Conservation (phyloP, 2,797 vertebrate genomes). For the Scolopax rusticola region DNA sequence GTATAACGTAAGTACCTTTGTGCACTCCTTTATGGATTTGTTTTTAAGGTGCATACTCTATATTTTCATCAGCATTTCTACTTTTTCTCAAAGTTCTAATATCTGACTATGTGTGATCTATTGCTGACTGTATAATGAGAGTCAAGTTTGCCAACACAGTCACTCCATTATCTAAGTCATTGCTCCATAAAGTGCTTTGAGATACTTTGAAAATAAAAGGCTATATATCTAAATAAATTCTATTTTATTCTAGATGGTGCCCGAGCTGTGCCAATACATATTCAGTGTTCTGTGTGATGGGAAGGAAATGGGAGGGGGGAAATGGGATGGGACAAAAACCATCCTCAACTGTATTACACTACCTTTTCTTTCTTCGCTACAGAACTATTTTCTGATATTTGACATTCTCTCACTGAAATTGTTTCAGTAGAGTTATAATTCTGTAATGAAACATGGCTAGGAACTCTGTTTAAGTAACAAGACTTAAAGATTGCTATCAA, state of each 20-base stretch:
- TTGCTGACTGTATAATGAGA: conserved; percentile 61
- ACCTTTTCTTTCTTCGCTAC: conserved; percentile 13
- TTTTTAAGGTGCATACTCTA: neutral
- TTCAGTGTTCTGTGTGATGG: conserved; percentile 22
- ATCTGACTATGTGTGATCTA: conserved; percentile 58
- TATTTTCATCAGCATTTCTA: conserved; percentile 53
- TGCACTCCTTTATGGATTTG: neutral
- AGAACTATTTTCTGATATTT: neutral
- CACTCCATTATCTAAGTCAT: conserved; percentile 72
- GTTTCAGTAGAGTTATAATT: conserved; percentile 17
- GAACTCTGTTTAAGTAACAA: neutral
- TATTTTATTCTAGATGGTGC: conserved; percentile 55
- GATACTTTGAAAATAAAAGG: conserved; percentile 75
- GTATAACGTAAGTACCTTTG: neutral
- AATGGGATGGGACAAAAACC: neutral
- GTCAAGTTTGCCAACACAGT: conserved; percentile 71
- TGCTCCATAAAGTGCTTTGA: conserved; percentile 70
- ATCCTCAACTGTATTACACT: neutral
- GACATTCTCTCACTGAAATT: neutral
- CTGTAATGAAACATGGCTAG: neutral
- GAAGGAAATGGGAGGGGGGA: conserved; percentile 41
- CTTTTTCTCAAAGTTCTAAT: conserved; percentile 40
- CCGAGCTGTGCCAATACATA: conserved; percentile 65
- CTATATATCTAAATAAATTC: conserved; percentile 72
- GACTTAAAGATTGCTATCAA: neutral